These are phyloP conservation scores for Siphlonurus alternatus DNA, from an alignment of 2,888 invertebrate species.

Conservation along the genomic window DNA sequence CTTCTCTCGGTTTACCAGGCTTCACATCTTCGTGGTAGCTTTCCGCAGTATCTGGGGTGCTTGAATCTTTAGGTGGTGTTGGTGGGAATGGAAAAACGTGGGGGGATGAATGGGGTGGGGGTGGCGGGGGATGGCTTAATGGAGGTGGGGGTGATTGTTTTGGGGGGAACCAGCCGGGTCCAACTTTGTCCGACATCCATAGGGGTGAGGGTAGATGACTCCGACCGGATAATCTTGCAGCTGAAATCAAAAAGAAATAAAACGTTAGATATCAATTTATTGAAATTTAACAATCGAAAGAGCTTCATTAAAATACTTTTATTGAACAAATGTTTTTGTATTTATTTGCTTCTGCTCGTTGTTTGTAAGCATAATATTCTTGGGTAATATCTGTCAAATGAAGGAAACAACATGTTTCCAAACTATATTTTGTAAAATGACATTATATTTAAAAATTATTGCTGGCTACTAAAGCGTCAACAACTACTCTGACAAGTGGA, in stretches of 20 bases:
- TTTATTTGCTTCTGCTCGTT: too few relatives aligned
- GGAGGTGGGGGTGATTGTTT: conserved; percentile 25
- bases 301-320: too few relatives aligned
- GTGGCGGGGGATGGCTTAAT: conserved; percentile 26
- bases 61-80: conserved; percentile 92
- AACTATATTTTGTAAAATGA: too few relatives aligned
- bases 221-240: conserved; percentile 46
- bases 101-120: conserved; percentile 25
- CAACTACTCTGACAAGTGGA: too few relatives aligned
- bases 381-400: too few relatives aligned
- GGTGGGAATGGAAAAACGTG: conserved; percentile 92
- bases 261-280: not conserved
- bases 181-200: conserved; percentile 49
- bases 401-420: too few relatives aligned
- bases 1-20: conserved; percentile 21
- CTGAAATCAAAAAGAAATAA: conserved; percentile 23
- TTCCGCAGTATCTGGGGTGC: conserved; percentile 65
- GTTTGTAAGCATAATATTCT: too few relatives aligned
- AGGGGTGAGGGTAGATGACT: conserved; percentile 84
- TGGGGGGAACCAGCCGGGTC: conserved; percentile 23
- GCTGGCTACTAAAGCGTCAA: too few relatives aligned
- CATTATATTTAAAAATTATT: too few relatives aligned
- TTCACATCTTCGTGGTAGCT: too few relatives aligned
- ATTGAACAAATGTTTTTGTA: too few relatives aligned
- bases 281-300: too few relatives aligned